Base-by-base conservation (phyloP, 2,888 invertebrate genomes). In the Eubasilissa splendida region DNA sequence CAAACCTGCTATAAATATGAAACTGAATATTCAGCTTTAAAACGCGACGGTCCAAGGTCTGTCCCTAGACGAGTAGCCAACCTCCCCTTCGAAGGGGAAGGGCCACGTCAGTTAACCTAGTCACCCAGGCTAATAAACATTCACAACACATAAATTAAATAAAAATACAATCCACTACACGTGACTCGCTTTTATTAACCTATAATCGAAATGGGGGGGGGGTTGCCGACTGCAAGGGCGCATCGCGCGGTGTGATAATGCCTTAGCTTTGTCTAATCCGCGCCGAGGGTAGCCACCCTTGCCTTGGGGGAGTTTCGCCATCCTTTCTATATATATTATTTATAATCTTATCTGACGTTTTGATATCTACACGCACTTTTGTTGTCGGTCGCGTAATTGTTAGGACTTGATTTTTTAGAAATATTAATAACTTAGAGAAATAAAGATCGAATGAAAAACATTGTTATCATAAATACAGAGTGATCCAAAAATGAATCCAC, bases 131-230 rank as follows among this genome's bases (percentile, higher is more conserved):
- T 79, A 83, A 83, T 81, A 79, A 77, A 83, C 83, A 83, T 83
- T 83, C 79, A 79, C 83, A 83, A 83, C 76, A 82, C 82, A 83
- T 83, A 83, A 83, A 83, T 83, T 83, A 83, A 83, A 83, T 83
- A 80, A 82, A 82, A 83, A 80, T 82, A 82, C 83, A 83, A 83
- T 83, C 83, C 83, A 76, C 80, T 79, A 79, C 83, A 83, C 83
- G 83, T 82, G 83, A 82, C 83, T 80, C 54, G 82, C 80, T 80
- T 83, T 83, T 83, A 82, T 82, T 83, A 82, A 83, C 80, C 82
- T 82, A 82, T 83, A 83, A 83, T 82, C 83, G 83, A 82, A 82
- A 79, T 79, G 79, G 63, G 73, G 63, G 60, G 77, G 75, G 74
- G 74, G 73, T 3, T 42, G 76, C 7, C 31, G 56, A 65, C 31